A percentile compares a stretch with the other conserved stretches of the same genome.
Conservation (phyloP, 2,888 invertebrate species). For the Lissonota sp. region DNA sequence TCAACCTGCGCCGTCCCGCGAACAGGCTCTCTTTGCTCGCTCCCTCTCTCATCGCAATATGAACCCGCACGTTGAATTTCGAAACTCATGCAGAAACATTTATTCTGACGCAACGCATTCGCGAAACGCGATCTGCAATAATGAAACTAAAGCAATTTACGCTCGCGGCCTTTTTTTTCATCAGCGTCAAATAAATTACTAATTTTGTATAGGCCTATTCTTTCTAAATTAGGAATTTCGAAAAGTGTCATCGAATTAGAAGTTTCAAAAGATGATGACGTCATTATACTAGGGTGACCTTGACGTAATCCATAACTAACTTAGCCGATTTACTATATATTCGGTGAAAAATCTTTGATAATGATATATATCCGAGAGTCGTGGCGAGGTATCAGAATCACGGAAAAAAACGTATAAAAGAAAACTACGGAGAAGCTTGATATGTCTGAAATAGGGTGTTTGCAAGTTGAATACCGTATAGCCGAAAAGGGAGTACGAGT, state of each 20-base stretch:
- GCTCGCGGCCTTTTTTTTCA: no score
- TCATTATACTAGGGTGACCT: no score
- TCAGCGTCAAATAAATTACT: no score
- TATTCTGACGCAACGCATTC: neutral
- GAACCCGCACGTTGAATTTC: constrained; percentile 30
- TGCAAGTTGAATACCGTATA: constrained; percentile 50
- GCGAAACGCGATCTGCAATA: neutral
- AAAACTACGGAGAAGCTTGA: constrained; percentile 40
- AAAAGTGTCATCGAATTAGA: no score
- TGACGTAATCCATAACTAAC: no score
- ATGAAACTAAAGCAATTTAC: no score
- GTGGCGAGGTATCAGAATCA: constrained; percentile 19
- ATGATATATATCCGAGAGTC: neutral
- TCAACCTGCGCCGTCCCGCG: constrained; percentile 68
- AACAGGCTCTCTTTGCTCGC: constrained; percentile 15
- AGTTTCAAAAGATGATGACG: no score
- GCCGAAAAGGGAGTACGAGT: constrained; percentile 23
- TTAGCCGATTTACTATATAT: no score
- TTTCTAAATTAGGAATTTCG: no score
- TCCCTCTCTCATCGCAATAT: constrained; percentile 49
- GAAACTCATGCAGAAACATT: constrained; percentile 28
- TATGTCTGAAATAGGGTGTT: constrained; percentile 21
- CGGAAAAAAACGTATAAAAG: constrained; percentile 19
- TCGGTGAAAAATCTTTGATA: no score
- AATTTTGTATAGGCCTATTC: no score